A percentile compares a stretch with the other conserved stretches of the same genome.
phyloP scores from a whole-genome alignment of 2,797 vertebrate species.

The Liparis tanakae region DNA sequence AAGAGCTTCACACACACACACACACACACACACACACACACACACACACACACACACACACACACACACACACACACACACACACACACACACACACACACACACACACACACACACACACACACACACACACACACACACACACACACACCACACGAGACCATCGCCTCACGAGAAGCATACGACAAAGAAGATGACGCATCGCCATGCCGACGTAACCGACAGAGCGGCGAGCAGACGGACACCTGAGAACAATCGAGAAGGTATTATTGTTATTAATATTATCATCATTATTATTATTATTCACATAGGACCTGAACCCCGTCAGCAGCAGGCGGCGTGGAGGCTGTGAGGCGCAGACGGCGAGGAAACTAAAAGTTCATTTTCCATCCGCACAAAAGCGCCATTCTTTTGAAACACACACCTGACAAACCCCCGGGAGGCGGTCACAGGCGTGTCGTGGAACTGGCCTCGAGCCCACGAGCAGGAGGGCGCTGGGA shows the following conservation, averaged over 20 bases:
- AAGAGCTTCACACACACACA: slow-evolving; percentile 47
- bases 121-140: no score
- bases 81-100: no score
- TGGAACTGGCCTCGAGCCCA: slow-evolving; percentile 52
- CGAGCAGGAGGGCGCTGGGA: slow-evolving; percentile 35
- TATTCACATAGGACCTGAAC: slow-evolving; percentile 36
- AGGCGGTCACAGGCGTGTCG: slow-evolving; percentile 26
- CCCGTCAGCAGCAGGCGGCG: slow-evolving; percentile 25
- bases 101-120: no score
- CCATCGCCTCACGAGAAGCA: slow-evolving; percentile 45
- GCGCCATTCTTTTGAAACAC: slow-evolving; percentile 42
- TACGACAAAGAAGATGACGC: neutral
- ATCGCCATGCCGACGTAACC: slow-evolving; percentile 36
- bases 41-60: no score
- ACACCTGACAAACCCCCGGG: slow-evolving; percentile 28
- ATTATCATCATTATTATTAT: slow-evolving; percentile 4
- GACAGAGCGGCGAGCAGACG: slow-evolving; percentile 42
- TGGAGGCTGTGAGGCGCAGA: slow-evolving; percentile 9
- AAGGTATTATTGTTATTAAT: neutral
- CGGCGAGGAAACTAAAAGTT: slow-evolving; percentile 2
- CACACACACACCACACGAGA: neutral
- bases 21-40: no score
- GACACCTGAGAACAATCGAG: slow-evolving; percentile 70
- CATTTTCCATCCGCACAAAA: slow-evolving; percentile 36
- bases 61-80: no score